Percentiles rank a stretch among this genome's conserved stretches.
Conservation (phyloP, 2,113 vertebrate genomes). For the Lagopus muta region DNA sequence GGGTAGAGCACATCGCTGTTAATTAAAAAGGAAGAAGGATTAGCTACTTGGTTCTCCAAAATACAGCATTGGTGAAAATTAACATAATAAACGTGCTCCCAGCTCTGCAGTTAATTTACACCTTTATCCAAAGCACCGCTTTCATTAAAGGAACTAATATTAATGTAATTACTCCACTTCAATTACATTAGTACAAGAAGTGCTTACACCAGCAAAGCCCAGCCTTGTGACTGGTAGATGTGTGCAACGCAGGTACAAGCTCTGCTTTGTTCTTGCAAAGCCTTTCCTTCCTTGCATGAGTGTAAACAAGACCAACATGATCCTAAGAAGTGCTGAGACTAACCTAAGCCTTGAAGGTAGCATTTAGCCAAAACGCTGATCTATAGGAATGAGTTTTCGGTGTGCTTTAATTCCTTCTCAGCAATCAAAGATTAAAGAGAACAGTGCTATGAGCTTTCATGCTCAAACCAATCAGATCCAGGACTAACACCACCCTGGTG, state of each 20-base stretch:
- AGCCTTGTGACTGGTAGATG: slow-evolving; percentile 30
- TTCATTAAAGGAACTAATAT: slow-evolving; percentile 52
- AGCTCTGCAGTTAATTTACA: slow-evolving; percentile 46
- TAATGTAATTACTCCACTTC: slow-evolving; percentile 6
- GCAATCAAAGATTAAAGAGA: neutral
- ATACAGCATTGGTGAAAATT: neutral
- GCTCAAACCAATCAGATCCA: neutral
- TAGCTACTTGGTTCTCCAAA: slow-evolving; percentile 2
- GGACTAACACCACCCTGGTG: neutral
- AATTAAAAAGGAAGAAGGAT: slow-evolving; percentile 24
- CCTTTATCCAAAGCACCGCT: slow-evolving; percentile 2
- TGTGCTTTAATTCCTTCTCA: neutral
- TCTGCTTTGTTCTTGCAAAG: slow-evolving; percentile 54
- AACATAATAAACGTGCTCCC: slow-evolving; percentile 18
- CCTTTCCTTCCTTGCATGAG: neutral
- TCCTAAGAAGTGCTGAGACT: neutral
- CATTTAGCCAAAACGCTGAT: slow-evolving; percentile 29
- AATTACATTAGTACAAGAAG: slow-evolving; percentile 40
- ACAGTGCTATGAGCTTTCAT: neutral
- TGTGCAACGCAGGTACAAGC: neutral
- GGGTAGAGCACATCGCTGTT: slow-evolving; percentile 95
- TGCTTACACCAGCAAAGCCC: slow-evolving; percentile 38
- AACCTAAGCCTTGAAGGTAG: neutral
- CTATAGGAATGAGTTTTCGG: rapidly evolving
- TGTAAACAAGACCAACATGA: neutral